A percentile compares a stretch with the other conserved stretches of the same genome.
These are phyloP conservation scores for Actinernus sp. DNA, from an alignment of 92 coral and sea anemone species.

Conservation along the genomic window DNA sequence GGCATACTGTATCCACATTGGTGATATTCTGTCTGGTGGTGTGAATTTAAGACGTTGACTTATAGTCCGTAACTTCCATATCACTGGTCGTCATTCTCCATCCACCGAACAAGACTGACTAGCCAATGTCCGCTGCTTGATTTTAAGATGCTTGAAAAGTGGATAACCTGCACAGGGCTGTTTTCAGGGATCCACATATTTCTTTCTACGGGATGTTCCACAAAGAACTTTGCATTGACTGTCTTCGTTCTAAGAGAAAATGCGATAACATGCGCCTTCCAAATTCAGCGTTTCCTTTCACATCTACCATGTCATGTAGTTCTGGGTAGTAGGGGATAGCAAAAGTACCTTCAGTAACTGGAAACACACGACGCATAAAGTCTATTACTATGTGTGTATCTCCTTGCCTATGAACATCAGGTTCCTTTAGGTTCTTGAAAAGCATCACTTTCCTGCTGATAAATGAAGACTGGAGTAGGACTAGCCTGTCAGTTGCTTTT, in stretches of 20 bases:
- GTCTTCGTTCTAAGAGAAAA: conserved; percentile 37
- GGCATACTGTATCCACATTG: too few species aligned
- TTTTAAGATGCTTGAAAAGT: conserved; percentile 63
- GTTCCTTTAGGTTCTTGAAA: conserved; percentile 12
- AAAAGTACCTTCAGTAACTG: conserved; percentile 66
- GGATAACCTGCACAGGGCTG: conserved; percentile 57
- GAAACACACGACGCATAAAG: conserved; percentile 71
- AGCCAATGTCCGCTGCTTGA: conserved; percentile 63
- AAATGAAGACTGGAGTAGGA: conserved; percentile 55
- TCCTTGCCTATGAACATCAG: too few species aligned
- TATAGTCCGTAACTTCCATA: too few species aligned
- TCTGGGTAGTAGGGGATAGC: conserved; percentile 65
- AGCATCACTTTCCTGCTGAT: conserved; percentile 80
- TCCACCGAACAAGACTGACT: conserved; percentile 43
- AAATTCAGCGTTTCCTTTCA: conserved; percentile 64
- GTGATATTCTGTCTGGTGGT: too few species aligned
- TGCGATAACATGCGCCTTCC: conserved; percentile 57
- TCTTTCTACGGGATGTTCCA: conserved; percentile 38
- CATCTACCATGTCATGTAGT: conserved; percentile 61
- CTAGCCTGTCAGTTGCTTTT: conserved; percentile 38
- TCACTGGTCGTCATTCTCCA: conserved; percentile 40
- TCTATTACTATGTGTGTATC: conserved; percentile 42
- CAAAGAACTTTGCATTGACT: conserved; percentile 51
- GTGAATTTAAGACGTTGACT: too few species aligned
- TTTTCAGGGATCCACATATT: conserved; percentile 66